Conservation (phyloP, 2,797 vertebrate species). For the Simalia tracyae region DNA sequence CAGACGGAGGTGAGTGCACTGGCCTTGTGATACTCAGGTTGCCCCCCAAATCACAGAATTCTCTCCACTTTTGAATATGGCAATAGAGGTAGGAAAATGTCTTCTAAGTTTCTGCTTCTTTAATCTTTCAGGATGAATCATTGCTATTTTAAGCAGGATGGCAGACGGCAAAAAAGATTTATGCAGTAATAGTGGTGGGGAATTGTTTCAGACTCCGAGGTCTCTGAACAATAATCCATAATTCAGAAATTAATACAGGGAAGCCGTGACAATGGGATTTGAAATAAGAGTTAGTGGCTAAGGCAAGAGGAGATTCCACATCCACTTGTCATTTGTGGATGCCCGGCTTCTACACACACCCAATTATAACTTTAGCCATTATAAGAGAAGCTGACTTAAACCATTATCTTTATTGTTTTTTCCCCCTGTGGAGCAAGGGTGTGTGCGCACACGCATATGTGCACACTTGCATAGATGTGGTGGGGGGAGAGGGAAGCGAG, state of each 20-base stretch:
- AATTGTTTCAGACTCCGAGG: constrained; percentile 53
- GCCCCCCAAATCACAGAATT: accelerated
- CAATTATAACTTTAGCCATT: constrained; percentile 61
- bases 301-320: constrained; percentile 49
- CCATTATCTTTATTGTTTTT: constrained; percentile 69
- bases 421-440: constrained; percentile 14
- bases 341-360: constrained; percentile 50
- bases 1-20: not conserved
- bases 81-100: not conserved
- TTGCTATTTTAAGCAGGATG: constrained; percentile 48
- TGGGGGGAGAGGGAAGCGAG: constrained; percentile 51
- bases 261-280: constrained; percentile 65
- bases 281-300: constrained; percentile 51
- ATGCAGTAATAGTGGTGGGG: constrained; percentile 53
- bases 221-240: constrained; percentile 67
- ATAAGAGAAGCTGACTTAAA: constrained; percentile 60
- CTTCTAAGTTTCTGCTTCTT: not conserved
- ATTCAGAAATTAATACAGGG: constrained; percentile 65
- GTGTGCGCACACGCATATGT: too few species aligned
- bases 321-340: constrained; percentile 40
- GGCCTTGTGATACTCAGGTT: not conserved
- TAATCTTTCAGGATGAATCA: constrained; percentile 50
- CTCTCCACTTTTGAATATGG: not conserved
- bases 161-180: constrained; percentile 57
- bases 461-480: not conserved